Conservation (phyloP, 2,113 vertebrate species). For the Podarcis cretensis region DNA sequence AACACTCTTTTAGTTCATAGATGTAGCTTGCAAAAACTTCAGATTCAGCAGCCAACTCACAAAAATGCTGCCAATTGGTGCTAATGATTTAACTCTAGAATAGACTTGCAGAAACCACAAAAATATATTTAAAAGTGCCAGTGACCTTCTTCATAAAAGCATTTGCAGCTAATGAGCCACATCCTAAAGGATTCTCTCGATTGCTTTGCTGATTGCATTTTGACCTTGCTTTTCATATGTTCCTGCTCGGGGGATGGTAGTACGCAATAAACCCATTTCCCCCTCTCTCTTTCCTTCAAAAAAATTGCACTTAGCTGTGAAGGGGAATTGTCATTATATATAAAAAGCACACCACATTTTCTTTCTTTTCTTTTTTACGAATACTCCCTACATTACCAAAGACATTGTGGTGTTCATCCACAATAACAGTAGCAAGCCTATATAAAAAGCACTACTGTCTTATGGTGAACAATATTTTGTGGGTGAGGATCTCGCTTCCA, state of each 20-base stretch:
- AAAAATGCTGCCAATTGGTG: neutral
- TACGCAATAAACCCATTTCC: neutral
- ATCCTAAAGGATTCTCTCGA: neutral
- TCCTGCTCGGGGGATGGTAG: neutral
- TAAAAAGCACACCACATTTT: neutral
- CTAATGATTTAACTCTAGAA: conserved; percentile 10
- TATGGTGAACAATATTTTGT: neutral
- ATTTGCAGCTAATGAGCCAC: neutral
- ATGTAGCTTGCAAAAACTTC: neutral
- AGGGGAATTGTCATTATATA: neutral
- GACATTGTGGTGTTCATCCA: neutral
- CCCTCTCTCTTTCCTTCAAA: neutral
- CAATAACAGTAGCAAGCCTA: neutral
- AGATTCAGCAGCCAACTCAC: neutral
- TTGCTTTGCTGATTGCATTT: neutral
- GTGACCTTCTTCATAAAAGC: neutral
- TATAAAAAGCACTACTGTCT: neutral
- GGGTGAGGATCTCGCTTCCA: neutral
- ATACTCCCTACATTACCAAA: neutral
- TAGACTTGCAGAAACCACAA: conserved; percentile 10
- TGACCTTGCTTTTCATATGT: conserved; percentile 16
- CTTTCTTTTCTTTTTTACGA: neutral
- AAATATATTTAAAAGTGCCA: neutral
- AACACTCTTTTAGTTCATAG: neutral
- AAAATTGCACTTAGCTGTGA: neutral